Base-by-base conservation (phyloP, 2,888 invertebrate genomes). In the Trisateles emortualis region DNA sequence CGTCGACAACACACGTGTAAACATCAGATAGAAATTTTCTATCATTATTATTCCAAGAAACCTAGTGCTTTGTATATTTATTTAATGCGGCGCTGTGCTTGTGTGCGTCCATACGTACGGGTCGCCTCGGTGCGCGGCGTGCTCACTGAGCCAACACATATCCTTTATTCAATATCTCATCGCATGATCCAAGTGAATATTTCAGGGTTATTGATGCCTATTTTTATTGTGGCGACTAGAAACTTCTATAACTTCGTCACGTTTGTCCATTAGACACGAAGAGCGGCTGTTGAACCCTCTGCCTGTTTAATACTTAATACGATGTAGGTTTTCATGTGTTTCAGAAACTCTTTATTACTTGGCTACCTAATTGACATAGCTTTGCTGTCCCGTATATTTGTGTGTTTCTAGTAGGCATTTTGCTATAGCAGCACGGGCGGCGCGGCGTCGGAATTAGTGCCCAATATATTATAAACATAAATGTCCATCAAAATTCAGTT, bases 111-210 rank as follows among this genome's bases (percentile, higher is more conserved):
- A 59, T 1, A 52, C 42, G 64, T 42, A 40, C 49, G 39, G 44
- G 44, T 47, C 36, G 55, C 35, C 26, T 40, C 26, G 42, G 49
- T 52, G 52, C 62, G 69, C 26, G 42, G 49, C 54, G 52, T 64
- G 69, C 51, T 63, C 70, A 72, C 58, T 66, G 72, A 47, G 49
- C 56, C 59, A 54, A 22, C 29, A 10, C 35, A 40, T 36, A 53
- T 58, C 63, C 70, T 54, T 66, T 66, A 71, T 65, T 61, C 58
- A 62, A 68, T 68, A 55, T 65, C 59, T 70, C 59, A 54, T 46
- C 38, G 47, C 58, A 30, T 44, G 38, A 56, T 65, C 51, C 46
- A 59, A 50, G 59, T 67, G 53, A 62, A 61, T 61, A 61, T 58
- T 68, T 50, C 45, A 59, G 51, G 36, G 42, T 35, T 52, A 36